These are phyloP conservation scores for Eubasilissa regina DNA, from an alignment of 1,140 invertebrate species.

Conservation along the genomic window DNA sequence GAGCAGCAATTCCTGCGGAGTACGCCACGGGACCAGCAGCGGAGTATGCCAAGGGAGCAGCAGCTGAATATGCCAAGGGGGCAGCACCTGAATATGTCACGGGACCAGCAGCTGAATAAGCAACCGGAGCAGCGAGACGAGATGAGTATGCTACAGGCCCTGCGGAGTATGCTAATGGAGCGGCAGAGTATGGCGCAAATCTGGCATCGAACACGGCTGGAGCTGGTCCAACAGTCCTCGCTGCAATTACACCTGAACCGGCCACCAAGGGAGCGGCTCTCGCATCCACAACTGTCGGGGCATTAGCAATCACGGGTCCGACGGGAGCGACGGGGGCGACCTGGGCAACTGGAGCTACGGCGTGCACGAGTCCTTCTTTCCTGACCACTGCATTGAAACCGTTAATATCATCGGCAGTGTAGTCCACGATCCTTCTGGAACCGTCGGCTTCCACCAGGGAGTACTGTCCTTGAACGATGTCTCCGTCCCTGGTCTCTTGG, in stretches of 20 bases:
- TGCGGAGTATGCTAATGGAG: slow-evolving; percentile 48
- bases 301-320: slow-evolving; percentile 30
- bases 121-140: slow-evolving; percentile 38
- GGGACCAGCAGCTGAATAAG: slow-evolving; percentile 44
- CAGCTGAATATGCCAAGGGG: slow-evolving; percentile 51
- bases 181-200: slow-evolving; percentile 26
- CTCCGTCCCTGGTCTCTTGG: slow-evolving; percentile 64
- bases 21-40: slow-evolving; percentile 32
- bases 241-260: slow-evolving; percentile 31
- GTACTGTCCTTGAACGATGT: slow-evolving; percentile 69
- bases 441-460: slow-evolving; percentile 69
- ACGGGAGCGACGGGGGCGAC: slow-evolving; percentile 70
- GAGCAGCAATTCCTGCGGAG: slow-evolving; percentile 27
- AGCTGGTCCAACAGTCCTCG: not conserved
- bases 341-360: slow-evolving; percentile 64
- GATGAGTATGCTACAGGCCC: slow-evolving; percentile 47
- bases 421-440: slow-evolving; percentile 65
- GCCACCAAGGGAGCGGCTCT: slow-evolving; percentile 53
- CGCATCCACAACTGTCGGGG: slow-evolving; percentile 53
- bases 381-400: slow-evolving; percentile 71
- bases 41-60: slow-evolving; percentile 37
- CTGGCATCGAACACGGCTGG: not conserved
- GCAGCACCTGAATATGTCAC: slow-evolving; percentile 39
- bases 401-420: slow-evolving; percentile 68
- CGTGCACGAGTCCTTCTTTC: slow-evolving; percentile 65